Conservation (phyloP, 2,113 vertebrate species). For the Brachyhypopomus gauderio region DNA sequence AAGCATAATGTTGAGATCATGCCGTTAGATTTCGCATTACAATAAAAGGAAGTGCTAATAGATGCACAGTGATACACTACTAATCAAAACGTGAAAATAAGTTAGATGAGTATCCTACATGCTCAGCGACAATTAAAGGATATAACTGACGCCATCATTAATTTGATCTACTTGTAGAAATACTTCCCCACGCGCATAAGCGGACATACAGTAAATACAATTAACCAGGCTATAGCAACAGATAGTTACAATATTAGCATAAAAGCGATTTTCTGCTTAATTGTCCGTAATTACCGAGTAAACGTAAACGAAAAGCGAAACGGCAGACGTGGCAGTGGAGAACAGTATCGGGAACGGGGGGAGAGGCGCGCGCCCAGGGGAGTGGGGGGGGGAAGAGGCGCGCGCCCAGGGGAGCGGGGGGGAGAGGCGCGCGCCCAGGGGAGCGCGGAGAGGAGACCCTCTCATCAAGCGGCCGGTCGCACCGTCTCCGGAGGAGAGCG, state of each 20-base stretch:
- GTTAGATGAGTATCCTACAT: not conserved
- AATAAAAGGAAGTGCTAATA: slow-evolving; percentile 38
- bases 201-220: not conserved
- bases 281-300: slow-evolving; percentile 22
- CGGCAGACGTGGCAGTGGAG: slow-evolving; percentile 16
- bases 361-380: slow-evolving; percentile 36
- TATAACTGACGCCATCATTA: not conserved
- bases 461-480: slow-evolving; percentile 46
- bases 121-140: not conserved
- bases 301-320: slow-evolving; percentile 22
- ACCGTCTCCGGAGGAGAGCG: slow-evolving; percentile 40
- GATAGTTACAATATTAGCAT: slow-evolving; percentile 1
- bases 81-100: slow-evolving; percentile 33
- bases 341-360: slow-evolving; percentile 34
- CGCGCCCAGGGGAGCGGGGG: slow-evolving; percentile 32
- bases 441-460: slow-evolving; percentile 20
- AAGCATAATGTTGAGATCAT: slow-evolving; percentile 36
- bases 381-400: slow-evolving; percentile 22
- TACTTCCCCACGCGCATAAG: not conserved
- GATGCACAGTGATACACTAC: slow-evolving; percentile 33
- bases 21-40: slow-evolving; percentile 21
- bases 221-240: slow-evolving; percentile 1
- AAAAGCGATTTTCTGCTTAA: slow-evolving; percentile 22
- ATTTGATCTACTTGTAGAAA: not conserved
- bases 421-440: slow-evolving; percentile 34